A percentile compares a stretch with the other conserved stretches of the same genome.
phyloP scores from a whole-genome alignment of 2,797 vertebrate genomes.

The Galagoides demidoff region DNA sequence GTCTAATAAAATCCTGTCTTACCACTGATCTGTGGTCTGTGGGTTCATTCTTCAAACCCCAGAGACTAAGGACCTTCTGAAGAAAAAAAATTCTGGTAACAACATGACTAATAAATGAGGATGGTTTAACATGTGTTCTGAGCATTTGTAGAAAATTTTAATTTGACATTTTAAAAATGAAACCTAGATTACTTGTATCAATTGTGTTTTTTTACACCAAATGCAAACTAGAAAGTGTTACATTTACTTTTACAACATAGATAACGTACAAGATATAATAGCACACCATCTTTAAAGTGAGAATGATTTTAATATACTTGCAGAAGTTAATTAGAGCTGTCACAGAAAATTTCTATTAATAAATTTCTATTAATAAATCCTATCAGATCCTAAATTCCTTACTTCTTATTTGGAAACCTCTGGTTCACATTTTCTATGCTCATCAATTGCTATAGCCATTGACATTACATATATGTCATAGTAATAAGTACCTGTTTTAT shows the following conservation, averaged over 20 bases:
- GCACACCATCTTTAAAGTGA: background rate
- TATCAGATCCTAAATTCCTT: background rate
- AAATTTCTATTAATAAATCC: background rate
- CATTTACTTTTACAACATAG: constrained; percentile 4
- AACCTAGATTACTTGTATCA: constrained; percentile 38
- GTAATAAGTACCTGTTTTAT: background rate
- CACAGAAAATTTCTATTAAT: background rate
- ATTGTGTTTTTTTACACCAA: background rate
- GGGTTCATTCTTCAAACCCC: too few relatives aligned
- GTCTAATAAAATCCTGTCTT: too few relatives aligned
- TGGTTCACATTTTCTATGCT: background rate
- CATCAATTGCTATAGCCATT: background rate
- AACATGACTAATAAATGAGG: background rate
- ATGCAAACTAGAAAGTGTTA: constrained; percentile 27
- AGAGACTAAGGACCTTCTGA: too few relatives aligned
- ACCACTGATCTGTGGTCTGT: too few relatives aligned
- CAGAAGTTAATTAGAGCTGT: background rate
- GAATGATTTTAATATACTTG: constrained; percentile 4
- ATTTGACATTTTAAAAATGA: constrained; percentile 37
- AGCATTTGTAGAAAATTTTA: constrained; percentile 39
- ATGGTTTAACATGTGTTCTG: background rate
- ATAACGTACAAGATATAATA: constrained; percentile 3
- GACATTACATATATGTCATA: background rate
- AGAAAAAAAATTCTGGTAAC: too few relatives aligned
- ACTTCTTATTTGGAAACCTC: constrained; percentile 13